These are phyloP conservation scores for Martes martes DNA, from an alignment of 2,113 vertebrate genomes.

Conservation along the genomic window DNA sequence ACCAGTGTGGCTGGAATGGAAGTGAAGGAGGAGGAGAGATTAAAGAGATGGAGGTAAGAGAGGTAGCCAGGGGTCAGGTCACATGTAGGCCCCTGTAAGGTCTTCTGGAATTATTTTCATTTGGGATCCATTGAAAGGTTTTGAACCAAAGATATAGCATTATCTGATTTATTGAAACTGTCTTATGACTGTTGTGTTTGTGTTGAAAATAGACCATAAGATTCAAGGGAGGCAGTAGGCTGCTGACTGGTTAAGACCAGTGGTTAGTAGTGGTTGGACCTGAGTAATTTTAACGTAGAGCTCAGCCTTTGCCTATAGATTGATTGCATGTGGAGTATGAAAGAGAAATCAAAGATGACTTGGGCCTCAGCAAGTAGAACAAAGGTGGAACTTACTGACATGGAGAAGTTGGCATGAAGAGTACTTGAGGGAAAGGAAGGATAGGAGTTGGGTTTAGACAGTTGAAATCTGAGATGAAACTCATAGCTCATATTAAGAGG, in stretches of 20 bases:
- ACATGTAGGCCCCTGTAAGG: background rate
- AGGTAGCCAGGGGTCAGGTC: background rate
- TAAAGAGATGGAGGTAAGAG: background rate
- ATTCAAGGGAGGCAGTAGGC: background rate
- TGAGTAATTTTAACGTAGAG: background rate
- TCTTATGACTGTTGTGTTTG: background rate
- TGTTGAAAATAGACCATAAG: background rate
- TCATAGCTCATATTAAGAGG: background rate
- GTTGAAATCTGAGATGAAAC: background rate
- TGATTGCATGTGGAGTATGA: background rate
- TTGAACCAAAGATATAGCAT: background rate
- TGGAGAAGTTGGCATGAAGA: background rate
- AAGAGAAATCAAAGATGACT: background rate
- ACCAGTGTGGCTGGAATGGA: background rate
- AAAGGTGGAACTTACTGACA: background rate
- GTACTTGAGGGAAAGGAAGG: background rate
- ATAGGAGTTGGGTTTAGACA: background rate
- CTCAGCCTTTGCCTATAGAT: background rate
- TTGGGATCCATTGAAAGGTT: background rate
- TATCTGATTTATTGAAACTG: background rate
- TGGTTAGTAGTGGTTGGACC: background rate
- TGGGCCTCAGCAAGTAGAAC: background rate
- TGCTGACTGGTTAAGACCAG: background rate
- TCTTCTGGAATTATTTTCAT: background rate
- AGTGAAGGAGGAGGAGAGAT: background rate